Evolutionary conservation across 2,888 invertebrate genomes (phyloP).

Genomic region (Oscheius sp.): DNA sequence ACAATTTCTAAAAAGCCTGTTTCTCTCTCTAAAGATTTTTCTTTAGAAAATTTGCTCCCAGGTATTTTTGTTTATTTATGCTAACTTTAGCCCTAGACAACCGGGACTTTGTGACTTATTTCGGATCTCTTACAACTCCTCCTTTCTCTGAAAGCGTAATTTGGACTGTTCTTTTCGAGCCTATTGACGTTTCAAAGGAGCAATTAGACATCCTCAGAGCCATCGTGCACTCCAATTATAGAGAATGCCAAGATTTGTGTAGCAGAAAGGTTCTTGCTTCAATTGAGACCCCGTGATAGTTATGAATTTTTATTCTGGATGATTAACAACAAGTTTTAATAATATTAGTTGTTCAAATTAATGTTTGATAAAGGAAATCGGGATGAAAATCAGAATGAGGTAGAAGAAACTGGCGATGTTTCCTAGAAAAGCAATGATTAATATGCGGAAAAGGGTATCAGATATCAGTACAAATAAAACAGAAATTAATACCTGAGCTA

Average conservation of each 20-base stretch:
- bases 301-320: too few relatives aligned
- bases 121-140: constrained; percentile 71
- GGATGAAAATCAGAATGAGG: too few relatives aligned
- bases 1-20: not conserved
- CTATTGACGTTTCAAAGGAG: constrained; percentile 68
- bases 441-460: too few relatives aligned
- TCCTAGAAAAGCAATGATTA: too few relatives aligned
- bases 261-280: constrained; percentile 56
- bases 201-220: constrained; percentile 59
- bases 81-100: too few relatives aligned
- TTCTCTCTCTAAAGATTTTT: not conserved
- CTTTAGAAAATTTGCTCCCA: constrained; percentile 3
- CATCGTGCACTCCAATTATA: constrained; percentile 56
- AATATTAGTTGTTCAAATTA: too few relatives aligned
- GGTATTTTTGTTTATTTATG: too few relatives aligned
- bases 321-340: too few relatives aligned
- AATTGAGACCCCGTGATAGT: too few relatives aligned
- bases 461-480: too few relatives aligned
- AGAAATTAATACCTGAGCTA: constrained; percentile 2
- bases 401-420: too few relatives aligned
- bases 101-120: constrained; percentile 71
- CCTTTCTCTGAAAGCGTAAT: constrained; percentile 71
- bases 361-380: too few relatives aligned
- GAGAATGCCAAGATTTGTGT: constrained; percentile 58
- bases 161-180: constrained; percentile 71